Evolutionary conservation across 1,140 invertebrate genomes (phyloP), one percentile per base, ranked within the genome.

Genomic region (Drosophila paulistorum): DNA sequence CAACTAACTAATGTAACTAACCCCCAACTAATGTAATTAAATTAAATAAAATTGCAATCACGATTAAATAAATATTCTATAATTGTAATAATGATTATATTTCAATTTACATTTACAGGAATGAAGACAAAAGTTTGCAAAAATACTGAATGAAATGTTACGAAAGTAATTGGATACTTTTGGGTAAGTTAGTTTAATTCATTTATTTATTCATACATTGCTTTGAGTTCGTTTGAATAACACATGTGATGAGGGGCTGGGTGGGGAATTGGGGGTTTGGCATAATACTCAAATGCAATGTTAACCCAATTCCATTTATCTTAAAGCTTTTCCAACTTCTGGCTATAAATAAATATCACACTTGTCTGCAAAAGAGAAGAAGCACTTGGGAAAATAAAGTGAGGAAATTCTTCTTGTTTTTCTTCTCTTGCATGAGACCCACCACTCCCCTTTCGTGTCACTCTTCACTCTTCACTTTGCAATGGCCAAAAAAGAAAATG

Each of bases 241-340:
- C n/a, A 67, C 61, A 77, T 13, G n/a, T 17, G 30, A 30, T 30
- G 30, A 30, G 30, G 30, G 30, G 6, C 30, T 30, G 5, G 30
- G 30, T 30, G 1, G 30, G 30, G 30, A 7, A 30, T 85, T 37
- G 37, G 37, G 11, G 30, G 30, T 30, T 30, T 30, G 30, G 81
- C 85, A 86, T 85, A 85, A 84, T 85, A 85, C 62, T 86, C 74
- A 51, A 39, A 62, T 65, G 69, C 65, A 67, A 74, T 71, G 78
- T 86, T 85, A 85, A 86, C 81, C 81, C 82, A 85, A 86, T 85
- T 85, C 64, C 82, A 85, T 86, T 86, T 72, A 86, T 85, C 78
- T 85, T 57, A 54, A 45, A 37, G 61, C 83, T 57, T 33, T 54
- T 76, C 68, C 64, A 62, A 54, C 62, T 68, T 62, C 68, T 45